Base-by-base conservation (phyloP, 2,888 invertebrate genomes). In the Eupithecia pulchellata region DNA sequence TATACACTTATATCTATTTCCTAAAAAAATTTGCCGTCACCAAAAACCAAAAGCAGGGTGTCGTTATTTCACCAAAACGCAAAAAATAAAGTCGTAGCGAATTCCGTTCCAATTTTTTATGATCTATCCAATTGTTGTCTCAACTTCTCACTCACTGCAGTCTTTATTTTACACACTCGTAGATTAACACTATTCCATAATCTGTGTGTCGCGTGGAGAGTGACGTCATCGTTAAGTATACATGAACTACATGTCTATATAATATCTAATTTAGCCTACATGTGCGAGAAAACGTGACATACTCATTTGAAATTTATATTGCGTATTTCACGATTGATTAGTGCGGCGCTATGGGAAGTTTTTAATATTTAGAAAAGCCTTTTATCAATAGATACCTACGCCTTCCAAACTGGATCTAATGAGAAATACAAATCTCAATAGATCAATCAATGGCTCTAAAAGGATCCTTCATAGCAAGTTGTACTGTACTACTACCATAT, bases 181-280 rank as follows among this genome's bases (percentile, higher is more conserved):
- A 58, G 29, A 30, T 3, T 13, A 0, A 29, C 2, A 57, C 65
- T 68, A 62, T n/a, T 25, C 9, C 25, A 14, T 63, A 68, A 30
- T 61, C 69, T 64, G 61, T 29, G 71, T 9, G 52, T 29, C 2
- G 9, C 29, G 52, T 34, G 27, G 39, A 25, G 4, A 14, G 4
- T 69, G 69, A 72, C 72, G 72, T 69, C 72, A 72, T 29, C 25
- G 29, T 61, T 8, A 14, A 29, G 36, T 58, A 20, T 39, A 9
- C 47, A 36, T 29, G 36, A 63, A 25, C 27, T 62, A 61, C 30
- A 55, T 60, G 62, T 32, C 60, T 60, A 63, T 17, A 20, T 13
- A 20, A 25, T 27, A n/a, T 25, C 61, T 4, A 34, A 25, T 34
- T 62, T 62, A 52, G 47, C 58, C 60, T 3, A 66, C 32, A 52